Percentiles rank a stretch among this genome's conserved stretches.
Evolutionary conservation across 2,797 vertebrate genomes (phyloP).

Genomic region (Arctocebus calabarensis): DNA sequence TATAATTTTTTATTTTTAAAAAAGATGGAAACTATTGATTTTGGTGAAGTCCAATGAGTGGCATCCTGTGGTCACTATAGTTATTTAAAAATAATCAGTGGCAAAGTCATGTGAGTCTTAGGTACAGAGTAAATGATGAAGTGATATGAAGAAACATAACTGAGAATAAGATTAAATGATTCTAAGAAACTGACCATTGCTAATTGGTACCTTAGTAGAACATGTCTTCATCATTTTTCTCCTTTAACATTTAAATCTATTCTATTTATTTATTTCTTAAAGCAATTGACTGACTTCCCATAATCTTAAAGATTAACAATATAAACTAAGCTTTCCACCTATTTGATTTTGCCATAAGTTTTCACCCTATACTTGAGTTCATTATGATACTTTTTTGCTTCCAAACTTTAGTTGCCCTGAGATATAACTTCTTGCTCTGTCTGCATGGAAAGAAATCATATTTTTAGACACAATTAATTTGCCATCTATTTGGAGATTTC

Average conservation of each 20-base stretch:
- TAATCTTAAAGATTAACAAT: not conserved
- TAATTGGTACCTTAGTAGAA: not conserved
- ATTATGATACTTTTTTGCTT: not conserved
- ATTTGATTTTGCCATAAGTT: not conserved
- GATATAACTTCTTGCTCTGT: not conserved
- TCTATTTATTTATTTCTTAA: not conserved
- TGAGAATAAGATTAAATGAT: not conserved
- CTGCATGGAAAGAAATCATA: not conserved
- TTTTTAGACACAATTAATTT: not conserved
- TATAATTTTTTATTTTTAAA: not conserved
- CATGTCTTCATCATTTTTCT: not conserved
- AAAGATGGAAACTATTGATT: not conserved
- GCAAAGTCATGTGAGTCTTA: not conserved
- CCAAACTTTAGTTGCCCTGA: not conserved
- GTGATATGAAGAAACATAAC: not conserved
- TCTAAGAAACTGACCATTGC: not conserved
- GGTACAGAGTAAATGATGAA: not conserved
- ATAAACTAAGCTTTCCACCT: not conserved
- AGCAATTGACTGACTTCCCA: not conserved
- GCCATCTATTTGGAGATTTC: not conserved
- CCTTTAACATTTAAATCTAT: not conserved
- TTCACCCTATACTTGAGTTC: not conserved
- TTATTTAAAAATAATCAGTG: not conserved
- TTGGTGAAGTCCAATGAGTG: not conserved
- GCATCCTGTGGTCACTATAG: not conserved